Base-by-base conservation (phyloP, 2,113 vertebrate species). In the Microtus pennsylvanicus region DNA sequence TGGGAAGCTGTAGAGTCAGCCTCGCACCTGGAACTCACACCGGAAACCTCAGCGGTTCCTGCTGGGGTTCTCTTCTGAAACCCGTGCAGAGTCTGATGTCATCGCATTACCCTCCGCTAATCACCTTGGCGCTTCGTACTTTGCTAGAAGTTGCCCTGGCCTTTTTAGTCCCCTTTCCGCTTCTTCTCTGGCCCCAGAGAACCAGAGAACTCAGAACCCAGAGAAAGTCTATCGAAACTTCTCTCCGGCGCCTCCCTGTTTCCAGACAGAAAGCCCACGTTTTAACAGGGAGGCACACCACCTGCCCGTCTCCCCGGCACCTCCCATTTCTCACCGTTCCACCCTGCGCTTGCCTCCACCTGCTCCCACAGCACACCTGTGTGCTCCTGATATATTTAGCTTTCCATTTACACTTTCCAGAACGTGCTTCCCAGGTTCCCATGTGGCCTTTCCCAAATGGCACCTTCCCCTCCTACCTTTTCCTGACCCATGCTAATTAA, bases 401-500 rank as follows among this genome's bases (percentile, higher is more conserved):
- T 63, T 65, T 33, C 45, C 58, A 38, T 52, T 77, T 22, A 50
- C 72, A 42, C 58, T 50, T 88, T 35, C 67, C 24, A 65, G 42
- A 81, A 61, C 38, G 17, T 28, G 50, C 86, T 82, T 93, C 21
- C 28, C 58, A 35, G 61, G 35, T 47, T 35, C 55, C 30, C 77
- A 47, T 0, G 0, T 77, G 77, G 50, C 82, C 38, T 81, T 95
- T 93, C 81, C n/a, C 55, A 88, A 88, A 69, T n/a, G 65, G n/a
- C 24, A 81, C 58, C 45, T 82, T 89, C 85, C 83, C 78, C 0
- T 0, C 81, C 33, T 0, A 75, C 26, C 47, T 75, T 93, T 74
- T 65, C n/a, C 88, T 87, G 52, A 80, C 35, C 35, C 70, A 28
- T 4, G 16, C 42, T 58, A 77, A 89, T 94, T 96, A 70, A 94